Conservation (phyloP, 2,888 invertebrate species). For the Oconnorella tubifera region DNA sequence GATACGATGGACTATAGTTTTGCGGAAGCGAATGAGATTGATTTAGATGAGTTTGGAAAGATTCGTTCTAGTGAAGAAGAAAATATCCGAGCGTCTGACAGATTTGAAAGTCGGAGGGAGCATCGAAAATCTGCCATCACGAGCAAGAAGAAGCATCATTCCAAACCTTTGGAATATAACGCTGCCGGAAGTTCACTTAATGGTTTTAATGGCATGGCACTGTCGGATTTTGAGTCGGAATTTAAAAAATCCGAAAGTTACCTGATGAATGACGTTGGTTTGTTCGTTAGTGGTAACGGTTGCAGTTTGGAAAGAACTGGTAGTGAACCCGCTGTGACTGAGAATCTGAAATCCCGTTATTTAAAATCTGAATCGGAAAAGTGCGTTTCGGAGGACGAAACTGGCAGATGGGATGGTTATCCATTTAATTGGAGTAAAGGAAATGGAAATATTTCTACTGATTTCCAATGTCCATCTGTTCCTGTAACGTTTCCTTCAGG, state of each 20-base stretch:
- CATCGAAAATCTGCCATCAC: background rate
- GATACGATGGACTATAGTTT: background rate
- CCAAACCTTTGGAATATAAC: background rate
- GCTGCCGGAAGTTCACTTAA: background rate
- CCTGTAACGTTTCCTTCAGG: background rate
- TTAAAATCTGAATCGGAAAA: background rate
- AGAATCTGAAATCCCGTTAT: no score
- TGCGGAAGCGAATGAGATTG: background rate
- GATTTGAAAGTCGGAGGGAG: background rate
- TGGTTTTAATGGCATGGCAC: background rate
- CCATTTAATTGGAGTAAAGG: no score
- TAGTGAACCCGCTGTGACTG: background rate
- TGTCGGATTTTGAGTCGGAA: background rate
- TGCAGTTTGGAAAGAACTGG: background rate
- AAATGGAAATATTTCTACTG: no score
- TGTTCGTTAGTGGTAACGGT: no score
- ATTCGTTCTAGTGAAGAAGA: slow-evolving; percentile 6
- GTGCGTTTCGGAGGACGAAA: background rate
- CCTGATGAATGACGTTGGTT: background rate
- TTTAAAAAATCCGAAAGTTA: background rate
- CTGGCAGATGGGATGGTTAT: background rate
- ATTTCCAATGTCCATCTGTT: background rate
- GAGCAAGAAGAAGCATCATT: background rate
- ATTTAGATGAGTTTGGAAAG: background rate
- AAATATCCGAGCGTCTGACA: background rate